Evolutionary conservation across 1,140 invertebrate genomes (phyloP), one percentile per base, ranked within the genome.

Genomic region (Formica exsecta): DNA sequence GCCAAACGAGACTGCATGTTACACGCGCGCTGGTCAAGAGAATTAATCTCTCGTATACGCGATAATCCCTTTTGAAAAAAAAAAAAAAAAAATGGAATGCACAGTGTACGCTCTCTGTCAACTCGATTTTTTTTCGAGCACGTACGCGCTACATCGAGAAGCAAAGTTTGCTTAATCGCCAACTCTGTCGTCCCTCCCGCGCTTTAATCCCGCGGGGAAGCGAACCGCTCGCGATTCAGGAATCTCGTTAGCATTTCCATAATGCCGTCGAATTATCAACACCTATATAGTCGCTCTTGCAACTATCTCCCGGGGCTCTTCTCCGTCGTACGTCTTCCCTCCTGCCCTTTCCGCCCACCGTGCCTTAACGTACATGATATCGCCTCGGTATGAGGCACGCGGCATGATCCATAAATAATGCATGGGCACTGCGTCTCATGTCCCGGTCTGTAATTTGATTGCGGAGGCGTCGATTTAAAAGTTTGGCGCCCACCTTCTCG

Each of bases 391-490:
- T 71, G 38, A 91, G 93, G 91, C 91, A 92, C 92, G 91, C 92
- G 91, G 92, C 89, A 88, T 92, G 86, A 90, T 90, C 89, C 91
- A 93, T 93, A 93, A 93, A 93, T 93, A 93, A 93, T 93, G 92
- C 91, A 93, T 93, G 89, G 91, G 89, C 91, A 87, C 75, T 86
- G 75, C 79, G 54, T 73, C 79, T 84, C 91, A 88, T 93, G 91
- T 92, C 92, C 89, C 89, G 90, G 87, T 88, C 92, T 94, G 92
- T 93, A 94, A 94, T 94, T 94, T 94, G 90, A 94, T 93, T 92
- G 93, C 89, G 93, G 92, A 92, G 93, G 93, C 93, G 93, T 93
- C 87, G 88, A 91, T 91, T 93, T 91, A 92, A 91, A 93, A 92
- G 83, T 93, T 93, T 89, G 90, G 92, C 91, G 90, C 90, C 89